Percentiles rank a stretch among this genome's conserved stretches.
These are phyloP conservation scores for Sceliomorpha sp. DNA, from an alignment of 2,888 invertebrate species.

Conservation along the genomic window DNA sequence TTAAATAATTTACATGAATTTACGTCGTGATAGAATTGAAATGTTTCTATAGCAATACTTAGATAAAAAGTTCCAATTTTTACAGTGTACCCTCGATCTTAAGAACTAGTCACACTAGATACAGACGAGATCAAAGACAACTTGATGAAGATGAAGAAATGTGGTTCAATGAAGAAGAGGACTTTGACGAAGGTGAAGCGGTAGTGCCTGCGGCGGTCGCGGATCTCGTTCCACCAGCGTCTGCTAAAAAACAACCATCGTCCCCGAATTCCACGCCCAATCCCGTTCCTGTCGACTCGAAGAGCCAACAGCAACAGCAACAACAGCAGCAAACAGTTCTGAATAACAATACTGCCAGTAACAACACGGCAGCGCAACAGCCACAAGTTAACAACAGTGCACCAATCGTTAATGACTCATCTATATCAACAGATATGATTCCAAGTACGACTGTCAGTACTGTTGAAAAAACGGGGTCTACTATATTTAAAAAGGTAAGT, in stretches of 20 bases:
- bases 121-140: constrained; percentile 94
- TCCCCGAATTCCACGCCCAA: constrained; percentile 70
- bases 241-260: constrained; percentile 74
- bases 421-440: constrained; percentile 68
- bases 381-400: constrained; percentile 74
- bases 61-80: constrained; percentile 16
- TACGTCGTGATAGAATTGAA: too few relatives aligned
- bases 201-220: constrained; percentile 81
- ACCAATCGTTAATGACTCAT: constrained; percentile 70
- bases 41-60: constrained; percentile 8
- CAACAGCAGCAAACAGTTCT: constrained; percentile 66
- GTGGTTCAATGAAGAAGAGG: constrained; percentile 99
- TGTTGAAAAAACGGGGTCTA: constrained; percentile 80
- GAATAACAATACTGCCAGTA: constrained; percentile 79
- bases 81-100: constrained; percentile 90
- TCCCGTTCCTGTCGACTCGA: constrained; percentile 69
- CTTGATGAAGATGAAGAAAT: constrained; percentile 99
- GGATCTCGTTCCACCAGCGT: constrained; percentile 77
- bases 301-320: constrained; percentile 73
- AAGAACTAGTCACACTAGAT: constrained; percentile 88
- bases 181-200: constrained; percentile 89
- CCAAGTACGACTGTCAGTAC: constrained; percentile 70
- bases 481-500: constrained; percentile 81
- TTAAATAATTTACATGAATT: too few relatives aligned
- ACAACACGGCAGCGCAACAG: constrained; percentile 78